Evolutionary conservation across 2,888 invertebrate genomes (phyloP), one percentile per base, ranked within the genome.

Genomic region (Pollenia labialis): DNA sequence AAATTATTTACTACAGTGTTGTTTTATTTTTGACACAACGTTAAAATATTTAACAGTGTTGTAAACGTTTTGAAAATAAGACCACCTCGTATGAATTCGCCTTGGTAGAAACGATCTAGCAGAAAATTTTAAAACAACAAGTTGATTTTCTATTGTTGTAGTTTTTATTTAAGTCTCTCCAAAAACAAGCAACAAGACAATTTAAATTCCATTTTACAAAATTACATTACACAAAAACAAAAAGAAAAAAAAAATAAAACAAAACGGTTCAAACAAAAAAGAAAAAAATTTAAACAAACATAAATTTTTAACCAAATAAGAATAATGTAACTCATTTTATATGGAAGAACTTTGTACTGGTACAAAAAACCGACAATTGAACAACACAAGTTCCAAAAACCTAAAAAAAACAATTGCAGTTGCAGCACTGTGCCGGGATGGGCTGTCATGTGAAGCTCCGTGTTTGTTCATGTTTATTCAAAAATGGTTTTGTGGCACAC

Each of bases 401-500:
- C 12, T n/a, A 48, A 58, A 32, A 2, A 16, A 60, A 69, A 32
- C 23, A 32, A 23, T 62, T 80, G 42, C 42, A 44, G 69, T 79
- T 23, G 52, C 4, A 52, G 14, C 79, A 69, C 69, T 69, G 40
- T 60, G 9, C 40, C 50, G 23, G 60, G 52, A 50, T 68, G 58
- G 54, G 66, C 56, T 42, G 56, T 18, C 40, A n/a, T 48, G 40
- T 52, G 23, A 42, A 11, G 54, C 48, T 23, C 23, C 23, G 74
- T 52, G 56, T 58, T 46, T 64, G 71, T 52, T 64, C 77, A 77
- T 72, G 71, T 83, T 77, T 71, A 75, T 71, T 56, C 69, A 79
- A 71, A 82, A 79, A 75, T 82, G 82, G 85, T 62, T 16, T 77
- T 69, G 56, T 85, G 85, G 85, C 85, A 80, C 79, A 82, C 64